These are phyloP conservation scores for Clusia tigrina DNA, from an alignment of 2,888 invertebrate genomes.

Conservation along the genomic window DNA sequence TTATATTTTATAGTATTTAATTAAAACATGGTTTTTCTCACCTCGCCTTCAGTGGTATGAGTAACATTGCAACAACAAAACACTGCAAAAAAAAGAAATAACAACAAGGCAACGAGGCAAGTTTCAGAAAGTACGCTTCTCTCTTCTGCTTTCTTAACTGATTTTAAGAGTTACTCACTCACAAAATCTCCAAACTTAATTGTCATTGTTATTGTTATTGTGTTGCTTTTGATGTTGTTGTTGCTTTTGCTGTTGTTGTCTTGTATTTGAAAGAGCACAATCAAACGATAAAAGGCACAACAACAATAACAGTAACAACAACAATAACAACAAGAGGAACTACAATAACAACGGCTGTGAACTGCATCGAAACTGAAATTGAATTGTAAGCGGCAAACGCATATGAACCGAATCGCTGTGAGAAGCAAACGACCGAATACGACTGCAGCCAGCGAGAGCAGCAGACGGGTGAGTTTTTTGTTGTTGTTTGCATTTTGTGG, in stretches of 20 bases:
- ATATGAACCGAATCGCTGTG: conserved; percentile 23
- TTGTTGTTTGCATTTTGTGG: conserved; percentile 36
- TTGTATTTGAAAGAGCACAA: neutral
- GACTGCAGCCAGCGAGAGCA: neutral
- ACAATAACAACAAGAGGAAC: neutral
- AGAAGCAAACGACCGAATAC: neutral
- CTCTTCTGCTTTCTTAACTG: neutral
- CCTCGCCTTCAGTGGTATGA: no score
- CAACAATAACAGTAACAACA: neutral
- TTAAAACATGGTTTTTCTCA: no score
- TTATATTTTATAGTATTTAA: no score
- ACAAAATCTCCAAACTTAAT: neutral
- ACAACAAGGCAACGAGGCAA: no score
- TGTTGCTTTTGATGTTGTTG: conserved; percentile 1
- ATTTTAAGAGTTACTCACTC: neutral
- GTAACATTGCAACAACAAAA: no score
- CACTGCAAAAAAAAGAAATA: no score
- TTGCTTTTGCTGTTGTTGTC: conserved; percentile 10
- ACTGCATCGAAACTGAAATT: conserved; percentile 30
- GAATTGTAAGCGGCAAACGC: conserved; percentile 12
- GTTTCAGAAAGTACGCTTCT: neutral
- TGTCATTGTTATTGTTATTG: neutral
- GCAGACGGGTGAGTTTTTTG: conserved; percentile 12
- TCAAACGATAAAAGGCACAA: neutral
- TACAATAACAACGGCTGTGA: neutral